phyloP scores from a whole-genome alignment of 2,888 invertebrate genomes.

The Globia sparganii region DNA sequence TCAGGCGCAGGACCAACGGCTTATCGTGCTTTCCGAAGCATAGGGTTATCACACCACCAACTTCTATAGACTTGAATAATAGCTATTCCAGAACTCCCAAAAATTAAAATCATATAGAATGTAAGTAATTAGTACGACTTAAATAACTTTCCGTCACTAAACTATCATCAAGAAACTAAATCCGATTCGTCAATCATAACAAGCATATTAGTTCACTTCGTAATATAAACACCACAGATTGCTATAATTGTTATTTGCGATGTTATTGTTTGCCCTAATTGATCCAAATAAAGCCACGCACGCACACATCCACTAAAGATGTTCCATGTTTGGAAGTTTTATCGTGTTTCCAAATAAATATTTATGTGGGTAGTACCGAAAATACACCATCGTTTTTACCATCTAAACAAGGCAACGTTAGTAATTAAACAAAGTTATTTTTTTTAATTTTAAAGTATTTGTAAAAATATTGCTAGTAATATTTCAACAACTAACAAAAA shows the following conservation, averaged over 20 bases:
- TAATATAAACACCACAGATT: conserved; percentile 26
- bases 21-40: too few species aligned
- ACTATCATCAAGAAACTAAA: not conserved
- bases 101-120: not conserved
- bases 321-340: conserved; percentile 10
- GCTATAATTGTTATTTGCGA: conserved; percentile 10
- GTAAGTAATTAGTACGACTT: too few species aligned
- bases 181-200: not conserved
- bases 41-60: too few species aligned
- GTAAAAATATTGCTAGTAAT: not conserved
- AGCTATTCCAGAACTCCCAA: not conserved
- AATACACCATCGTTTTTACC: not conserved
- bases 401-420: too few species aligned
- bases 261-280: conserved; percentile 20
- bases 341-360: conserved; percentile 15
- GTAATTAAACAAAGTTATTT: too few species aligned
- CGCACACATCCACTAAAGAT: not conserved
- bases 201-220: not conserved
- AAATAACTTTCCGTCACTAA: not conserved
- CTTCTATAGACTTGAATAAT: too few species aligned
- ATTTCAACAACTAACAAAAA: not conserved
- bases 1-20: too few species aligned
- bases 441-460: too few species aligned
- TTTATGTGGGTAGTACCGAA: not conserved
- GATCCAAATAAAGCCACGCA: conserved; percentile 15